These are phyloP conservation scores for Folsomia manolachei DNA, from an alignment of 2,888 invertebrate genomes.

Conservation along the genomic window DNA sequence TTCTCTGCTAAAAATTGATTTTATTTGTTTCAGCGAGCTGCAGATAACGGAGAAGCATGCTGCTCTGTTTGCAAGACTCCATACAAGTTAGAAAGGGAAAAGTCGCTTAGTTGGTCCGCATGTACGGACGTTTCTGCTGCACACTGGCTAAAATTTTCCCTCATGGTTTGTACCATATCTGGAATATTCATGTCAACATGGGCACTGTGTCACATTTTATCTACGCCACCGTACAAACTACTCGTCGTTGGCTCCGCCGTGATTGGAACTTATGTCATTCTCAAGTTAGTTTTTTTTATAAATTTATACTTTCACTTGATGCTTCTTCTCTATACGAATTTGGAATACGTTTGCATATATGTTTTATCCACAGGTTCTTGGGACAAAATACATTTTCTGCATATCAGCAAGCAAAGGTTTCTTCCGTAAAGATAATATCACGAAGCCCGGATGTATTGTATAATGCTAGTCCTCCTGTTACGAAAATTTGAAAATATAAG, in stretches of 20 bases:
- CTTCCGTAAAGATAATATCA: constrained; percentile 72
- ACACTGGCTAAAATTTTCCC: constrained; percentile 80
- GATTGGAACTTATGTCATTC: constrained; percentile 77
- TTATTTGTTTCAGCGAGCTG: constrained; percentile 61
- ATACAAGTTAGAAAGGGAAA: constrained; percentile 74
- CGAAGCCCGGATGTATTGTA: constrained; percentile 49
- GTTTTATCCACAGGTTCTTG: constrained; percentile 67
- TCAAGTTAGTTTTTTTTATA: constrained; percentile 62
- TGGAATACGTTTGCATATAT: no score
- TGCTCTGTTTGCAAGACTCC: constrained; percentile 83
- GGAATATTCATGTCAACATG: constrained; percentile 53
- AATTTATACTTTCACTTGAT: constrained; percentile 8
- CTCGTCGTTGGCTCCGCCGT: constrained; percentile 77
- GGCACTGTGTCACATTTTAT: constrained; percentile 53
- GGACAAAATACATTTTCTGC: constrained; percentile 83
- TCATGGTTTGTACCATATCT: constrained; percentile 74
- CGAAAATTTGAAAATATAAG: constrained; percentile 42
- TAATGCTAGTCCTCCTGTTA: constrained; percentile 34
- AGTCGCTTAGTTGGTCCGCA: constrained; percentile 48
- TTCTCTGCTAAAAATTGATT: background rate
- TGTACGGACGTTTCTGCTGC: constrained; percentile 51
- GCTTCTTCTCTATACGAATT: background rate
- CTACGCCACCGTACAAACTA: constrained; percentile 58
- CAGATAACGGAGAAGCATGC: constrained; percentile 66
- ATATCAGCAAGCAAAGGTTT: constrained; percentile 87